Conservation (phyloP, 1,140 invertebrate genomes). For the Cepaea nemoralis region DNA sequence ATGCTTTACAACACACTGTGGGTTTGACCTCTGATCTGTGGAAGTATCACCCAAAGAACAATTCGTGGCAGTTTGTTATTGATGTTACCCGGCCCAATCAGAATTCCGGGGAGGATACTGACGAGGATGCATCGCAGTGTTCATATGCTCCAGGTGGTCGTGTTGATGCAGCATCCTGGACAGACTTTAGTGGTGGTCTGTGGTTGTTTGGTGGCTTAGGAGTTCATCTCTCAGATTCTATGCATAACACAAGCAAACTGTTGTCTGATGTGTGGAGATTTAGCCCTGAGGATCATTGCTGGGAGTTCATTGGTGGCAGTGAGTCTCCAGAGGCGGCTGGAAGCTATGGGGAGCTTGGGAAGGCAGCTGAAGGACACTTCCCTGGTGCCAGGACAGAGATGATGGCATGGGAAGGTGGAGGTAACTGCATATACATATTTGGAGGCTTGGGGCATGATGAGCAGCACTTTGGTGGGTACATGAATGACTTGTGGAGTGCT, state of each 20-base stretch:
- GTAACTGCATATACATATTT: slow-evolving; percentile 51
- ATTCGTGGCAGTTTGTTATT: slow-evolving; percentile 44
- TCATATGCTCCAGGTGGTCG: slow-evolving; percentile 47
- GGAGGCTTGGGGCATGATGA: slow-evolving; percentile 52
- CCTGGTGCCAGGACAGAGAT: slow-evolving; percentile 50
- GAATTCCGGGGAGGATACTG: slow-evolving; percentile 21
- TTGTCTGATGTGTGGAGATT: slow-evolving; percentile 56
- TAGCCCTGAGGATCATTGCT: slow-evolving; percentile 28
- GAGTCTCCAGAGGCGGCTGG: slow-evolving; percentile 42
- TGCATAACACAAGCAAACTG: slow-evolving; percentile 39
- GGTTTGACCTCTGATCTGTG: slow-evolving; percentile 54
- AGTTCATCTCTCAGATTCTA: slow-evolving; percentile 23
- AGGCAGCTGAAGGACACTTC: slow-evolving; percentile 27
- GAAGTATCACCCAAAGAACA: slow-evolving; percentile 43
- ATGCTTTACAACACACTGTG: slow-evolving; percentile 41
- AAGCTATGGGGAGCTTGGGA: slow-evolving; percentile 32
- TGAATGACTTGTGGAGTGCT: slow-evolving; percentile 55
- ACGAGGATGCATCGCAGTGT: neutral
- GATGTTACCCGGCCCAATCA: slow-evolving; percentile 33
- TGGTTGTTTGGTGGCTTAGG: slow-evolving; percentile 62
- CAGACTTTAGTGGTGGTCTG: slow-evolving; percentile 45
- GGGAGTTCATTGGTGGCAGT: slow-evolving; percentile 53
- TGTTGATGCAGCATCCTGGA: slow-evolving; percentile 47
- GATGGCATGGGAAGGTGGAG: slow-evolving; percentile 42
- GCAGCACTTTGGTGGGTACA: slow-evolving; percentile 45